These are phyloP conservation scores for Caenorhabditis sinica DNA, from an alignment of 2,888 invertebrate species.

Conservation along the genomic window DNA sequence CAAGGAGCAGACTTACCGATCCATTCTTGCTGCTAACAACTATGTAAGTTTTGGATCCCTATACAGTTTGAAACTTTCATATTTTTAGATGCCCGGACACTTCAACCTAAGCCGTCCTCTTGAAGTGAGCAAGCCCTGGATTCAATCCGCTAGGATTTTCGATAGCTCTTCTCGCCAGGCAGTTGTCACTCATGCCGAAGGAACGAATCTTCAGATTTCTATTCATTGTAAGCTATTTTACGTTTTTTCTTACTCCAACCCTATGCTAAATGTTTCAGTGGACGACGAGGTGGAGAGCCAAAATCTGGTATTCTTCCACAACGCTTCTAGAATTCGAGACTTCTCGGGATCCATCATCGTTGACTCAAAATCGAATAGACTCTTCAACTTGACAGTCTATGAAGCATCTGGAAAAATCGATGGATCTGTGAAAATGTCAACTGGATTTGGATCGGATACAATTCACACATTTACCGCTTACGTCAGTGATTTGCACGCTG, in stretches of 20 bases:
- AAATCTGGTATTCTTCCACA: conserved; percentile 81
- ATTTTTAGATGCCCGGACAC: conserved; percentile 70
- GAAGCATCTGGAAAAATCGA: conserved; percentile 78
- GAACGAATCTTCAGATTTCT: conserved; percentile 80
- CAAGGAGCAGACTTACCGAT: conserved; percentile 79
- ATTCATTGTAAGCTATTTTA: conserved; percentile 67
- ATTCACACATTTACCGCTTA: conserved; percentile 80
- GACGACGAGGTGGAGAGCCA: conserved; percentile 68
- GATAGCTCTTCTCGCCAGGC: conserved; percentile 78
- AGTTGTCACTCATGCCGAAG: conserved; percentile 80
- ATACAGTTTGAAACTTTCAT: not conserved
- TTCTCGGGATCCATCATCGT: conserved; percentile 80
- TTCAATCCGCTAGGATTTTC: conserved; percentile 79
- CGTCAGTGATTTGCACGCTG: conserved; percentile 76
- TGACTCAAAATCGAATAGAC: conserved; percentile 73
- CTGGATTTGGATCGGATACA: conserved; percentile 69
- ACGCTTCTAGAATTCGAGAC: conserved; percentile 78
- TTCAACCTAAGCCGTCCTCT: conserved; percentile 77
- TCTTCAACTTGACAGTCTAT: conserved; percentile 81
- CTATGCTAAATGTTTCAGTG: conserved; percentile 51
- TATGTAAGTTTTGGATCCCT: conserved; percentile 77
- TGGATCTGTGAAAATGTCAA: conserved; percentile 75
- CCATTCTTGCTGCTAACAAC: conserved; percentile 80
- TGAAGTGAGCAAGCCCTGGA: conserved; percentile 77
- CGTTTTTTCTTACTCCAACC: too few species aligned